Conservation (phyloP, 2,888 invertebrate species). For the Drosophila neotestacea region DNA sequence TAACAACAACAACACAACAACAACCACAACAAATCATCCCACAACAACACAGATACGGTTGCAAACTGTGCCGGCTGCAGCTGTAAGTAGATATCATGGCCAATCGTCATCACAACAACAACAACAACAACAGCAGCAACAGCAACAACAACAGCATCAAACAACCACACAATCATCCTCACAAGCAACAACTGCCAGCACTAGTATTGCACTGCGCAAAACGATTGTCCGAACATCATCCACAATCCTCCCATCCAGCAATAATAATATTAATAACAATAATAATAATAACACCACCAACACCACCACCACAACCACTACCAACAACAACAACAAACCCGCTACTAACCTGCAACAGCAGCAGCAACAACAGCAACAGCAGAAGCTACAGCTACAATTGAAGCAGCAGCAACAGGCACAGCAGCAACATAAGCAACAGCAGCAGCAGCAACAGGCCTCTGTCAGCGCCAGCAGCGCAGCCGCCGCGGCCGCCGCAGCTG, state of each 20-base stretch:
- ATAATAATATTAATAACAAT: slow-evolving; percentile 71
- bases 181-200: slow-evolving; percentile 76
- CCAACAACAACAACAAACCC: slow-evolving; percentile 71
- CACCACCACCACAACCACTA: slow-evolving; percentile 61
- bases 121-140: slow-evolving; percentile 77
- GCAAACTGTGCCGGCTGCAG: slow-evolving; percentile 94
- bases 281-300: slow-evolving; percentile 57
- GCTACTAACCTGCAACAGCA: slow-evolving; percentile 80
- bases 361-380: slow-evolving; percentile 79
- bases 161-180: slow-evolving; percentile 64
- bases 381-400: slow-evolving; percentile 82
- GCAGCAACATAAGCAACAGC: slow-evolving; percentile 82
- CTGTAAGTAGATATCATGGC: slow-evolving; percentile 92
- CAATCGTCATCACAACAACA: slow-evolving; percentile 87
- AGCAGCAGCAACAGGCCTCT: slow-evolving; percentile 81
- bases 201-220: slow-evolving; percentile 87
- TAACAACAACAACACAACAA: slow-evolving; percentile 64
- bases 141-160: slow-evolving; percentile 65
- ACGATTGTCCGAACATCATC: slow-evolving; percentile 85
- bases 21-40: slow-evolving; percentile 84
- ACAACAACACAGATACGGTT: slow-evolving; percentile 92
- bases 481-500: slow-evolving; percentile 81
- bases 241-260: slow-evolving; percentile 80
- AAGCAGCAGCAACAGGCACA: slow-evolving; percentile 72
- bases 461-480: slow-evolving; percentile 78